Base-by-base conservation (phyloP, 2,888 invertebrate genomes). In the Chrysina gloriosa region DNA sequence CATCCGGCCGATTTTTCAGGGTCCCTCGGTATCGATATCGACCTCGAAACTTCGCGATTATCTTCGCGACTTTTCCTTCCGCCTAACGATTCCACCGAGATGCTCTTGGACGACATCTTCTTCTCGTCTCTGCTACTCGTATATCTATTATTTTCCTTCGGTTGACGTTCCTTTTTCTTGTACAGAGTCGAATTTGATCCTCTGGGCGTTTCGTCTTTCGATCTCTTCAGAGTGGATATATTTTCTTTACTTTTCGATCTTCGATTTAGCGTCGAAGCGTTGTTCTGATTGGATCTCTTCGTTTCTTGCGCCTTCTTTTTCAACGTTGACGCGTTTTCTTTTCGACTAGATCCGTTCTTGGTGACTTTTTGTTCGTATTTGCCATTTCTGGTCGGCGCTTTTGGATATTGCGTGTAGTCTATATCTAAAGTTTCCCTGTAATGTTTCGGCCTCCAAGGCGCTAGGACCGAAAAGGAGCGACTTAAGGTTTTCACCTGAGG, bases 401-500 rank as follows among this genome's bases (percentile, higher is more conserved):
- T 83, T 65, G 83, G 85, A 76, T 87, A 85, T 76, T 92, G 92
- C 9, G 91, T 91, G 83, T 93, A 93, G 79, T 93, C 92, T 21
- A 93, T 91, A 83, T 93, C 93, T 78, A 90, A 89, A 63, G 88
- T 89, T 75, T 93, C 93, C 77, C 86, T 86, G 77, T 89, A 87
- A 77, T 91, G 90, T 71, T 89, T 87, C 1, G 94, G 94, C 69
- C 90, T 90, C 94, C 94, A 94, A 2, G 94, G 94, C 0, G 94
- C 93, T 78, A 94, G 86, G 74, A 94, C 90, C 2, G 93, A 93
- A 76, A 94, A 93, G 69, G 93, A 93, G 54, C 90, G 86, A 7
- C 93, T 92, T 21, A 93, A 89, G 47, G 90, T 92, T 74, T 89
- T 88, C 54, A 90, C 89, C 80, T 92, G 90, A 9, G 86, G 84